Evolutionary conservation across 2,113 vertebrate genomes (phyloP).

Genomic region (Cricetomys ansorgei): DNA sequence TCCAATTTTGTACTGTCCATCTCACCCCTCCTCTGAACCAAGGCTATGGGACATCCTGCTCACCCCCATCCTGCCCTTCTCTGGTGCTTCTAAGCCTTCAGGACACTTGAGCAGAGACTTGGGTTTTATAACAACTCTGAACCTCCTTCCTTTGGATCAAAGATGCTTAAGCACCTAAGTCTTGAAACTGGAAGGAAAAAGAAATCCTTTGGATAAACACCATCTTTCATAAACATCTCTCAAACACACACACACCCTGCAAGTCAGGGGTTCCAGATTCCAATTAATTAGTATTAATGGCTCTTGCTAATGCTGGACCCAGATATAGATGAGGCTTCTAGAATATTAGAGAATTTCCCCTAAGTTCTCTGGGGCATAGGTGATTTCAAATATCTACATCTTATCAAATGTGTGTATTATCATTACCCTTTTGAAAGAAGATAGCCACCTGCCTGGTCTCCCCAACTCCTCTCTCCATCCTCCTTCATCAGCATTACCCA

Average conservation of each 20-base stretch:
- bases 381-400: background rate
- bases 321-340: background rate
- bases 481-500: background rate
- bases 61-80: background rate
- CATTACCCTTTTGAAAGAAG: background rate
- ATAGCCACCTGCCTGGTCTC: background rate
- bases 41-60: background rate
- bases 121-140: slow-evolving; percentile 44
- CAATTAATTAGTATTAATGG: slow-evolving; percentile 65
- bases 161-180: slow-evolving; percentile 64
- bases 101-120: slow-evolving; percentile 41
- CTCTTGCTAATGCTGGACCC: slow-evolving; percentile 5
- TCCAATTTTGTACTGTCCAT: background rate
- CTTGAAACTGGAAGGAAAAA: slow-evolving; percentile 75
- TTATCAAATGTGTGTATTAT: background rate
- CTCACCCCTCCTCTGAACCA: background rate
- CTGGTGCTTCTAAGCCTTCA: slow-evolving; percentile 8
- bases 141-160: slow-evolving; percentile 72
- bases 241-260: slow-evolving; percentile 73
- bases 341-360: slow-evolving; percentile 13
- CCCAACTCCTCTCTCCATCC: background rate
- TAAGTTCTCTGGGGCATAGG: background rate
- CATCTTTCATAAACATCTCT: slow-evolving; percentile 76
- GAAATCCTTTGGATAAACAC: slow-evolving; percentile 79
- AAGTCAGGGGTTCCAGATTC: slow-evolving; percentile 61